Evolutionary conservation across 2,113 vertebrate species (phyloP).

Genomic region (Gobiocypris rarus): DNA sequence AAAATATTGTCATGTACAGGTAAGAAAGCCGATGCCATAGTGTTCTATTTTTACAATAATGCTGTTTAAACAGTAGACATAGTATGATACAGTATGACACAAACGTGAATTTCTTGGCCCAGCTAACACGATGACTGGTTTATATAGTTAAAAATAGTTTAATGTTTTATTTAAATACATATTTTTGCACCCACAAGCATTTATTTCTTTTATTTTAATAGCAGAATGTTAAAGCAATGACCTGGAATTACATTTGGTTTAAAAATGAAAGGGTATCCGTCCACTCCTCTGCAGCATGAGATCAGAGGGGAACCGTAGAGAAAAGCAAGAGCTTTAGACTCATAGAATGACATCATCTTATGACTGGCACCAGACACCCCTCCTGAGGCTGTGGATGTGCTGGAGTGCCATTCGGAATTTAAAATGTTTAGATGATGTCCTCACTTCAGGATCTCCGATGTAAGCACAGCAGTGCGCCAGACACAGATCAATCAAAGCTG

Average conservation of each 20-base stretch:
- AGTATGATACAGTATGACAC: no score
- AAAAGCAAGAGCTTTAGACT: slow-evolving; percentile 38
- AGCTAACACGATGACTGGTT: no score
- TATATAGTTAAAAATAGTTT: no score
- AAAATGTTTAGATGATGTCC: slow-evolving; percentile 49
- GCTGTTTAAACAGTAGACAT: no score
- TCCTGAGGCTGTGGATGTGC: slow-evolving; percentile 51
- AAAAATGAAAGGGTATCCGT: slow-evolving; percentile 63
- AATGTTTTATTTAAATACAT: no score
- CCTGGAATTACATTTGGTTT: slow-evolving; percentile 60
- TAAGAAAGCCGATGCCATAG: no score
- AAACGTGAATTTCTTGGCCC: no score
- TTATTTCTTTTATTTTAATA: slow-evolving; percentile 52
- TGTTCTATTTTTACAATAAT: no score
- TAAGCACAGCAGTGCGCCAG: slow-evolving; percentile 50
- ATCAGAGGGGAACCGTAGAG: slow-evolving; percentile 1
- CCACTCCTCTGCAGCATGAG: slow-evolving; percentile 44
- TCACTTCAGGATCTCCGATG: slow-evolving; percentile 40
- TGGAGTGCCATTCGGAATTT: slow-evolving; percentile 44
- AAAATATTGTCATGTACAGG: no score
- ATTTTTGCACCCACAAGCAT: slow-evolving; percentile 29
- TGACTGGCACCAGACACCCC: slow-evolving; percentile 57
- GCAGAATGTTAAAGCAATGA: slow-evolving; percentile 59
- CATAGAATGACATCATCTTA: slow-evolving; percentile 49
- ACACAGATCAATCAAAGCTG: slow-evolving; percentile 54